Conservation (phyloP, 2,888 invertebrate genomes). For the Cybosia mesomella region DNA sequence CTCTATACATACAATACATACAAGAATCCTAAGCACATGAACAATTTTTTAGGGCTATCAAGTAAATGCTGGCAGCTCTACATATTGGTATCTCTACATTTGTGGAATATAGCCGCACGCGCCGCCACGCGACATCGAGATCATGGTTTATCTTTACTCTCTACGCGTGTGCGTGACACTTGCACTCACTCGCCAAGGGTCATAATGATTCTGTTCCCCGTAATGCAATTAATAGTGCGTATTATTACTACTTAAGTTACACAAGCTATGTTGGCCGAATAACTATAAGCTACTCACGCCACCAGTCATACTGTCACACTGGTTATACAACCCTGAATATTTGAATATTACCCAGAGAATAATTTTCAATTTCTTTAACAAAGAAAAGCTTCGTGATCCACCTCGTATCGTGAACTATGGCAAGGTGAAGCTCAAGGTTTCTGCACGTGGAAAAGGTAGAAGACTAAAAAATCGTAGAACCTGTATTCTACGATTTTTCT, state of each 20-base stretch:
- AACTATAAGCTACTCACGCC: background rate
- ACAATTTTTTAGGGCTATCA: too few species aligned
- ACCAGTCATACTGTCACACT: background rate
- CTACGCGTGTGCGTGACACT: slow-evolving; percentile 67
- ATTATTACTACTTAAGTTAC: slow-evolving; percentile 12
- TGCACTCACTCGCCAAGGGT: slow-evolving; percentile 51
- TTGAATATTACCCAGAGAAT: too few species aligned
- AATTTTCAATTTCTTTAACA: too few species aligned
- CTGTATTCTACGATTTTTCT: background rate
- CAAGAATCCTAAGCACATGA: too few species aligned
- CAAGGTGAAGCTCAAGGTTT: too few species aligned
- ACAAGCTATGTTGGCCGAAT: background rate
- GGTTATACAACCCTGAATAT: too few species aligned
- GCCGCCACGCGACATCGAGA: slow-evolving; percentile 69
- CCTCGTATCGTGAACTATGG: too few species aligned
- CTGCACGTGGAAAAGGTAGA: too few species aligned
- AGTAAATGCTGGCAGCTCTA: slow-evolving; percentile 5
- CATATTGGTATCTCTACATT: background rate
- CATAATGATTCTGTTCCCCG: slow-evolving; percentile 63
- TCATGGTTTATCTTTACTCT: slow-evolving; percentile 70
- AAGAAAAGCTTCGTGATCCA: too few species aligned
- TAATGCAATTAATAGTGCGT: slow-evolving; percentile 61
- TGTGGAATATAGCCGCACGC: slow-evolving; percentile 69
- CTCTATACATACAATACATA: too few species aligned
- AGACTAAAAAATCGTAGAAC: too few species aligned